Evolutionary conservation across 2,888 invertebrate species (phyloP), one percentile per base, ranked within the genome.

Genomic region (Cephus rjabovi): DNA sequence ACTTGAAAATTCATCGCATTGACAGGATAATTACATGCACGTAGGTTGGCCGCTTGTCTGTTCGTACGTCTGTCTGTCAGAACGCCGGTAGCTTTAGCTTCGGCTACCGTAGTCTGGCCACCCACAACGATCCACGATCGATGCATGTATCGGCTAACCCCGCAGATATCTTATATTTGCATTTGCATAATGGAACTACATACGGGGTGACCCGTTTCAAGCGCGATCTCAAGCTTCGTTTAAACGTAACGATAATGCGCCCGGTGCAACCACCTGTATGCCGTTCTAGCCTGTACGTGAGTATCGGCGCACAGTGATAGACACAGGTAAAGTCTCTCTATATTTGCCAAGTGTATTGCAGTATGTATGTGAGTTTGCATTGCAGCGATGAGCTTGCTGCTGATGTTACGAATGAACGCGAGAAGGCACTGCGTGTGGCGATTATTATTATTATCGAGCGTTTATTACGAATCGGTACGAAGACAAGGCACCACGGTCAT

Each of bases 1-100:
- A 23, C 74, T 74, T 34, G 37, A 74, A 74, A 74, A 68, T 76
- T 74, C 76, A 81, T 81, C 80, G 82, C 87, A 88, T 88, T 87
- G 88, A 88, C 88, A 86, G 85, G 87, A 88, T 88, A 88, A 88
- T 88, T 88, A 87, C 86, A 85, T 81, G 85, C 80, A 83, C 83
- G 86, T 86, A 84, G 84, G 71, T 77, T 34, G 71, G 75, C 73
- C 40, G 87, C 79, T 74, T 83, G 56, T 78, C 80, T 79, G 76
- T 76, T 77, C 77, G 80, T 79, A 79, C 75, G 82, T 80, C 78
- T 78, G 82, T 84, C 82, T 78, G 73, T 79, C 74, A 73, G 73
- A 80, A 77, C 78, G 79, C 73, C 76, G 71, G 76, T 68, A 34
- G 78, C 77, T 75, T 77, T 77, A 76, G 78, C 71, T 34, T 33